phyloP scores from a whole-genome alignment of 2,797 vertebrate genomes.

The Knipowitschia caucasica region DNA sequence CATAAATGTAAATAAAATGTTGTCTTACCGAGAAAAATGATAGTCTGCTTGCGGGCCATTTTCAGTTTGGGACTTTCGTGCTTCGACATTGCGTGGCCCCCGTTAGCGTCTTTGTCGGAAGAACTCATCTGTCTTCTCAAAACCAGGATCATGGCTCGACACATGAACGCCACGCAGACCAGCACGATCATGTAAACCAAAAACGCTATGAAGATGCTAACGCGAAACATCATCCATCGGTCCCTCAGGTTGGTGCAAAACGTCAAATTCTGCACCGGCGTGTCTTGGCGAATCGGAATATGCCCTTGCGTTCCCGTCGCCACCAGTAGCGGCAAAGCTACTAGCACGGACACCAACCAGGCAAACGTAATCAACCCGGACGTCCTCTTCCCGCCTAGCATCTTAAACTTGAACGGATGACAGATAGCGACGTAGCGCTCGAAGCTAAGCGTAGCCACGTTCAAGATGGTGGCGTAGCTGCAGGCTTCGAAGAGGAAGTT shows the following conservation, averaged over 20 bases:
- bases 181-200: slow-evolving; percentile 83
- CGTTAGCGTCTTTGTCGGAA: background rate
- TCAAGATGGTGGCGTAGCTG: slow-evolving; percentile 92
- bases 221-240: slow-evolving; percentile 83
- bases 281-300: background rate
- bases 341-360: slow-evolving; percentile 81
- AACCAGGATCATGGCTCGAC: slow-evolving; percentile 84
- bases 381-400: slow-evolving; percentile 65
- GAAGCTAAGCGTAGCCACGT: slow-evolving; percentile 90
- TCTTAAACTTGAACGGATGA: slow-evolving; percentile 87
- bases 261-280: slow-evolving; percentile 76
- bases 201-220: slow-evolving; percentile 85
- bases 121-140: slow-evolving; percentile 67
- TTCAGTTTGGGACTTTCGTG: slow-evolving; percentile 73
- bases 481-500: slow-evolving; percentile 91
- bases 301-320: slow-evolving; percentile 85
- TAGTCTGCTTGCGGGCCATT: slow-evolving; percentile 86
- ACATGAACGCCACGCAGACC: slow-evolving; percentile 85
- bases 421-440: slow-evolving; percentile 93
- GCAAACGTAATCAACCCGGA: slow-evolving; percentile 82
- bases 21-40: slow-evolving; percentile 88
- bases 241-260: slow-evolving; percentile 88
- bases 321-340: slow-evolving; percentile 86
- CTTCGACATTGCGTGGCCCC: slow-evolving; percentile 27
- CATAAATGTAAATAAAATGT: too few species aligned